Evolutionary conservation across 2,888 invertebrate genomes (phyloP).

Genomic region (Eremobia ochroleuca): DNA sequence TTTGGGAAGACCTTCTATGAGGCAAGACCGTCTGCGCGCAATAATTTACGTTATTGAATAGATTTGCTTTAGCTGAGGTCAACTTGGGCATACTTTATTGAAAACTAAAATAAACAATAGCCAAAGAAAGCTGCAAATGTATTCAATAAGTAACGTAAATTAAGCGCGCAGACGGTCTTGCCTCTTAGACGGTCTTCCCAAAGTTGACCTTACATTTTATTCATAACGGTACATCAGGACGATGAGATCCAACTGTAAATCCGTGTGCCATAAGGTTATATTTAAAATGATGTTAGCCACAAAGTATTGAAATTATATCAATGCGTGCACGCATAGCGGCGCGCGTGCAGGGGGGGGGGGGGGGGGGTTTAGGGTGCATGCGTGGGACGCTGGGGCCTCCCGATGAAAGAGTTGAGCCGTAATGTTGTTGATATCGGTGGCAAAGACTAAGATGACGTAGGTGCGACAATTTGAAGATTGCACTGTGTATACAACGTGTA

Average conservation of each 20-base stretch:
- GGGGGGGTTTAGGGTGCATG: neutral
- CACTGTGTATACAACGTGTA: neutral
- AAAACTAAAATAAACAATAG: no score
- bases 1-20: no score
- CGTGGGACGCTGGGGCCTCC: constrained; percentile 42
- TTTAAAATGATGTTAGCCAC: constrained; percentile 49
- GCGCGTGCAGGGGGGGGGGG: constrained; percentile 6
- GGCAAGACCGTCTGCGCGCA: no score
- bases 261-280: constrained; percentile 52
- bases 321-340: constrained; percentile 49
- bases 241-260: constrained; percentile 51
- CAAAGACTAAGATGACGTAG: constrained; percentile 20
- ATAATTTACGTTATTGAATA: no score
- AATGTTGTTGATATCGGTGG: constrained; percentile 57
- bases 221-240: constrained; percentile 57
- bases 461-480: neutral
- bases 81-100: no score
- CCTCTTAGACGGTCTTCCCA: no score
- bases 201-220: no score
- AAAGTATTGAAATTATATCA: constrained; percentile 67
- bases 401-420: constrained; percentile 38
- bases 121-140: no score
- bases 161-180: no score
- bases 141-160: no score
- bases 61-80: no score